Percentiles rank a stretch among this genome's conserved stretches.
These are phyloP conservation scores for Oryzias woworae DNA, from an alignment of 2,113 vertebrate genomes.

Conservation along the genomic window DNA sequence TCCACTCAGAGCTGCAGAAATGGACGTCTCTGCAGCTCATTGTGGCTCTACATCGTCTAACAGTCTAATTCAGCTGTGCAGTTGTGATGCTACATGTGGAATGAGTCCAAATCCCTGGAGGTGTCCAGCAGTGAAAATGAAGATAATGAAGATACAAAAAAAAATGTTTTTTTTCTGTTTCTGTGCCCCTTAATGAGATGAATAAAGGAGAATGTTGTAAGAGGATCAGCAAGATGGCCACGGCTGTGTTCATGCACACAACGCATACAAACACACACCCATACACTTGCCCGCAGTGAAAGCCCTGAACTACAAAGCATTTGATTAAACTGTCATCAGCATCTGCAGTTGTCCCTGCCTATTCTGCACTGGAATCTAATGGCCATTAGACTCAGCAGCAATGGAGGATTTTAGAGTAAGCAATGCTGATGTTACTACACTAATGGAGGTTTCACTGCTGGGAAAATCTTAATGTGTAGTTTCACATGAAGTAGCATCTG, in stretches of 20 bases:
- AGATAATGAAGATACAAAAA: constrained; percentile 2
- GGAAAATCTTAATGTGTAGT: constrained; percentile 43
- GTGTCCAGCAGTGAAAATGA: neutral
- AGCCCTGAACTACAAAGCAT: constrained; percentile 16
- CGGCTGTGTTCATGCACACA: neutral
- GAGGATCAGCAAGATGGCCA: constrained; percentile 9
- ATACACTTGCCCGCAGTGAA: constrained; percentile 7
- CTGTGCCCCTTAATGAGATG: constrained; percentile 8
- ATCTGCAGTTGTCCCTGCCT: constrained; percentile 30
- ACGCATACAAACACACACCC: constrained; percentile 1
- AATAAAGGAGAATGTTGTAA: neutral
- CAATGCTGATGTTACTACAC: constrained; percentile 39
- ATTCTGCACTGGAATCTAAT: constrained; percentile 45
- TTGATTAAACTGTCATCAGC: constrained; percentile 51
- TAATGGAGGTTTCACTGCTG: constrained; percentile 60
- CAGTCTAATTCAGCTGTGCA: neutral
- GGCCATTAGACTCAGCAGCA: constrained; percentile 58
- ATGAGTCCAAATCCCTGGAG: constrained; percentile 6
- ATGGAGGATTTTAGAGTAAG: constrained; percentile 46
- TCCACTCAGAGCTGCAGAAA: neutral
- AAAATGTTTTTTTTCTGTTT: neutral
- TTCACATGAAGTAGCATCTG: constrained; percentile 42
- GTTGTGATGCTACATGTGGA: constrained; percentile 2
- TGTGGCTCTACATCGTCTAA: constrained; percentile 2
- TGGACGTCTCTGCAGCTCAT: neutral